A percentile compares a stretch with the other conserved stretches of the same genome.
These are phyloP conservation scores for Apogon hyalosoma DNA, from an alignment of 2,797 vertebrate species.

Conservation along the genomic window DNA sequence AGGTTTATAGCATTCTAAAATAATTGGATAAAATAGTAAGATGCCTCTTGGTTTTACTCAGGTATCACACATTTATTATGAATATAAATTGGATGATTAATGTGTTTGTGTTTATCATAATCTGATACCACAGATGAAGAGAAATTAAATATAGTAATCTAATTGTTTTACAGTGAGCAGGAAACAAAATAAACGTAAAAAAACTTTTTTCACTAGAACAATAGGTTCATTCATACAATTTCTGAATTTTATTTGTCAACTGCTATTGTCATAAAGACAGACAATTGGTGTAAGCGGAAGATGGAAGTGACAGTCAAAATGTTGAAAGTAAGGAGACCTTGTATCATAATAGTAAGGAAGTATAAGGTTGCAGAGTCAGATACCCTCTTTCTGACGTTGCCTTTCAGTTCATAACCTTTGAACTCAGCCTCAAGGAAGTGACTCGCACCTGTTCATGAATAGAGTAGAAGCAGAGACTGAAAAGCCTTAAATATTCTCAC, in stretches of 20 bases:
- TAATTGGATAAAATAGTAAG: too few relatives aligned
- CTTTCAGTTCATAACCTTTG: conserved; percentile 54
- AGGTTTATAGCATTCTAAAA: not conserved
- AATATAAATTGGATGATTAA: too few relatives aligned
- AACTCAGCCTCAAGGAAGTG: conserved; percentile 62
- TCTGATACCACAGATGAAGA: not conserved
- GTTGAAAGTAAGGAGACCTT: conserved; percentile 27
- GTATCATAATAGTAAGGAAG: conserved; percentile 39
- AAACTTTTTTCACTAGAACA: conserved; percentile 6
- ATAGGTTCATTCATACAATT: not conserved
- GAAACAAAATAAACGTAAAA: not conserved
- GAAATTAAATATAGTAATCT: too few relatives aligned
- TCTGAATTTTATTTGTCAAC: not conserved
- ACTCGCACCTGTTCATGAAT: conserved; percentile 53
- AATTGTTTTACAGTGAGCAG: not conserved
- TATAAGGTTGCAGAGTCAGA: conserved; percentile 56
- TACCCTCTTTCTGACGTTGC: conserved; percentile 39
- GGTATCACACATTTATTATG: too few relatives aligned
- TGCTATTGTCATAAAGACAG: not conserved
- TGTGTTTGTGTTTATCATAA: not conserved
- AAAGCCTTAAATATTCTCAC: conserved; percentile 17
- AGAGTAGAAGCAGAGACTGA: not conserved
- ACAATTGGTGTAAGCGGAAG: not conserved
- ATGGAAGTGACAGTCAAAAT: conserved; percentile 15
- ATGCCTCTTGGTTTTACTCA: too few relatives aligned